Evolutionary conservation across 2,797 vertebrate species (phyloP).

Genomic region (Allochrocebus solatus): DNA sequence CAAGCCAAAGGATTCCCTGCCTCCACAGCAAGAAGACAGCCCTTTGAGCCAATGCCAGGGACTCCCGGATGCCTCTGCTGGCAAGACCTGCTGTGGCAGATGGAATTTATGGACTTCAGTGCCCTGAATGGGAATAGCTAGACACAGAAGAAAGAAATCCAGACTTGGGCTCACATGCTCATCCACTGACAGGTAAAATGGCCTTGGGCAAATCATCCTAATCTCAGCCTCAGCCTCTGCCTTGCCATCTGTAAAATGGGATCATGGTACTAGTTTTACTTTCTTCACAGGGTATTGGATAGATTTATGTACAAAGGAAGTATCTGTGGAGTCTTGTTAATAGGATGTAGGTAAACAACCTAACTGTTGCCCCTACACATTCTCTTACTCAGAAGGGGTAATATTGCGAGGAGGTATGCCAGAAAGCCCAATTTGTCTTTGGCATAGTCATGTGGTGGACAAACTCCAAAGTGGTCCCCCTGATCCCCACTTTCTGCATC

Average conservation of each 20-base stretch:
- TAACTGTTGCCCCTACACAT: no score
- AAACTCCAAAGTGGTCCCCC: neutral
- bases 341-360: neutral
- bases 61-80: neutral
- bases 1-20: neutral
- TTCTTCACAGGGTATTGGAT: neutral
- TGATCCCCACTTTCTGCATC: no score
- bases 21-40: neutral
- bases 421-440: neutral
- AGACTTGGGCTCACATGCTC: neutral
- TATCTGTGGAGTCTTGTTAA: neutral
- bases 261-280: neutral
- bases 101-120: slow-evolving; percentile 27
- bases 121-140: neutral
- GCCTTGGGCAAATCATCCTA: neutral
- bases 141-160: neutral
- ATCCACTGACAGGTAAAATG: neutral
- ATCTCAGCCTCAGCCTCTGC: neutral
- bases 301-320: neutral
- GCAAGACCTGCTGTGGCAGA: neutral
- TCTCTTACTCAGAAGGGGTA: neutral
- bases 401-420: neutral
- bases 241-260: neutral
- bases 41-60: neutral
- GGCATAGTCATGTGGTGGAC: rapidly evolving